A percentile compares a stretch with the other conserved stretches of the same genome.
Evolutionary conservation across 2,888 invertebrate genomes (phyloP).

Genomic region (Peribatodes rhomboidaria): DNA sequence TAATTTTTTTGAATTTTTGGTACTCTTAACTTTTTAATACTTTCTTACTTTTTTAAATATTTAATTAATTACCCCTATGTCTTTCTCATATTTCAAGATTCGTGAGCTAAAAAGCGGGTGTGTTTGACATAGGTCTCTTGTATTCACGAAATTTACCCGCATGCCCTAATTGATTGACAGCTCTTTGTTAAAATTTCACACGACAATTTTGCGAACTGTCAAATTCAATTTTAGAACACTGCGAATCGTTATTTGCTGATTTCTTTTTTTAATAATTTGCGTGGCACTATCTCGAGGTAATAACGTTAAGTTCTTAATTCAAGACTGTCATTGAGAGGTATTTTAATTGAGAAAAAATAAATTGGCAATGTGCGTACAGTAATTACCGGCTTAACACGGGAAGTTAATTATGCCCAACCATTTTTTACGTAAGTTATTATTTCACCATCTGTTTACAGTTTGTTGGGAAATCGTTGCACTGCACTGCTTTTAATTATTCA

Average conservation of each 20-base stretch:
- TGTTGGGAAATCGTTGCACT: conserved; percentile 29
- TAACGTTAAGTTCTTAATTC: conserved; percentile 25
- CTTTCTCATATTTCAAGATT: neutral
- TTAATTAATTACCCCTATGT: too few species aligned
- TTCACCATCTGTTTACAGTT: conserved; percentile 30
- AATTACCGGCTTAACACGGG: conserved; percentile 28
- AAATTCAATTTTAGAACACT: conserved; percentile 17
- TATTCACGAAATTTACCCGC: conserved; percentile 40
- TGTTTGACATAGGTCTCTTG: neutral
- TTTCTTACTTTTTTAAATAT: too few species aligned
- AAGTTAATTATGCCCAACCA: conserved; percentile 28
- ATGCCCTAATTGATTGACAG: conserved; percentile 37
- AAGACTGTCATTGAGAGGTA: conserved; percentile 18
- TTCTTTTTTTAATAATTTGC: neutral
- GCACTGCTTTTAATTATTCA: conserved; percentile 7
- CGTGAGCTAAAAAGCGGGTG: neutral
- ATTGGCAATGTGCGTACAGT: conserved; percentile 19
- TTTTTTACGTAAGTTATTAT: conserved; percentile 30
- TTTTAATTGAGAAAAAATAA: conserved; percentile 25
- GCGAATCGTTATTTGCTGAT: neutral
- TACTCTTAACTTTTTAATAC: too few species aligned
- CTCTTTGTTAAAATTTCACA: conserved; percentile 17
- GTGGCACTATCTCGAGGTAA: neutral
- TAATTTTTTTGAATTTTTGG: too few species aligned
- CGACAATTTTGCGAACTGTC: conserved; percentile 15